These are phyloP conservation scores for Collichthys lucidus DNA, from an alignment of 2,113 vertebrate genomes.

Conservation along the genomic window DNA sequence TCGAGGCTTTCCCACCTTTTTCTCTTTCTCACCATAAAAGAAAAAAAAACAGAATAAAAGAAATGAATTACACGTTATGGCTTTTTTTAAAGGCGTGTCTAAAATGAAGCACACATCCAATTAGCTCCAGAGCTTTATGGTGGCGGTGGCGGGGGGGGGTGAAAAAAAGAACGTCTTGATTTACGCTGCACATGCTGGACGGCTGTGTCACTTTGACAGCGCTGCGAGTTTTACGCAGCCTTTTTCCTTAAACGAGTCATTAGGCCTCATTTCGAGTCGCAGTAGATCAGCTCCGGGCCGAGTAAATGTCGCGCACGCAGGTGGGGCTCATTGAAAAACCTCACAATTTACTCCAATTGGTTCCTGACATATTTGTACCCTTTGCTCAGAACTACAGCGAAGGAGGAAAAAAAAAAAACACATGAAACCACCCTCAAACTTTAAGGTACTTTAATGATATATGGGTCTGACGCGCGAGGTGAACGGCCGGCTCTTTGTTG, in stretches of 20 bases:
- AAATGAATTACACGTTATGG: conserved; percentile 32
- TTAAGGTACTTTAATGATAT: conserved; percentile 72
- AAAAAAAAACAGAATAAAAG: conserved; percentile 34
- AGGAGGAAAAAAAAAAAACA: background rate
- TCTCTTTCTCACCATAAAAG: conserved; percentile 45
- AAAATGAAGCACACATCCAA: conserved; percentile 3
- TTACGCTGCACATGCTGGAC: conserved; percentile 52
- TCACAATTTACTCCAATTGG: conserved; percentile 57
- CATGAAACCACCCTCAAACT: conserved; percentile 36
- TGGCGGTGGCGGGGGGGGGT: too few species aligned
- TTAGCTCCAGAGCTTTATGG: conserved; percentile 1
- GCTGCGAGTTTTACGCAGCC: conserved; percentile 46
- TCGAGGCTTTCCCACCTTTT: conserved; percentile 73
- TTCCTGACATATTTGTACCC: conserved; percentile 60
- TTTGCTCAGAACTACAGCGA: conserved; percentile 59
- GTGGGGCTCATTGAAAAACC: conserved; percentile 66
- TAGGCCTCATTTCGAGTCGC: conserved; percentile 67
- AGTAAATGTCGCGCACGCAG: conserved; percentile 65
- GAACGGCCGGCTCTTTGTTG: conserved; percentile 72
- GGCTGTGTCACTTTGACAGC: conserved; percentile 65
- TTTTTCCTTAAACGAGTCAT: conserved; percentile 58
- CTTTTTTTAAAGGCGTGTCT: conserved; percentile 14
- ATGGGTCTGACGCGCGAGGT: conserved; percentile 59
- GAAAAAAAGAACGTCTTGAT: conserved; percentile 24
- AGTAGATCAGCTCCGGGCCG: conserved; percentile 55